Evolutionary conservation across 1,140 invertebrate species (phyloP).

Genomic region (Dendroctonus ponderosae): DNA sequence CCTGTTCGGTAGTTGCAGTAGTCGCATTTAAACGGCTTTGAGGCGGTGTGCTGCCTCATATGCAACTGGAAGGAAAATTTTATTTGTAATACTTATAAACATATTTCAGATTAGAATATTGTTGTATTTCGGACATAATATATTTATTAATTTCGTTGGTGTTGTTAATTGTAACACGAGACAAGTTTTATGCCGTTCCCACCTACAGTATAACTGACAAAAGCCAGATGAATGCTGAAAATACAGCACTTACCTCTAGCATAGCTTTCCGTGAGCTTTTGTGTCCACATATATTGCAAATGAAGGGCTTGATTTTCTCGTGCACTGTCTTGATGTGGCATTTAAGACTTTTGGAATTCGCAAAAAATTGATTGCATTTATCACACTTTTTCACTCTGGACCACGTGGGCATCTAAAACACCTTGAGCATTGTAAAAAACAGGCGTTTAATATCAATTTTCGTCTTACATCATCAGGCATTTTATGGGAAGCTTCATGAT

Average conservation of each 20-base stretch:
- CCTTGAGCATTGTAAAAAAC: background rate
- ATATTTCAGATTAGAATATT: too few species aligned
- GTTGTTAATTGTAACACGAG: too few species aligned
- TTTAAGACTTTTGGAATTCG: constrained; percentile 71
- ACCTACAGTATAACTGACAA: too few species aligned
- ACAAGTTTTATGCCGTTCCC: too few species aligned
- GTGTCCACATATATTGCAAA: constrained; percentile 75
- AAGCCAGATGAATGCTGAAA: too few species aligned
- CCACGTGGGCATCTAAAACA: constrained; percentile 52
- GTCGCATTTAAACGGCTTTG: constrained; percentile 71
- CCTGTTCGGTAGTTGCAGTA: constrained; percentile 67
- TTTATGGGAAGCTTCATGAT: constrained; percentile 61
- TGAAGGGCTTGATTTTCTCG: constrained; percentile 72
- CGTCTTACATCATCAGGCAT: constrained; percentile 49
- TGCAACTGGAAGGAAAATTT: constrained; percentile 49
- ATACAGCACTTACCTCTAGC: constrained; percentile 56
- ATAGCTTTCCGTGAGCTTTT: constrained; percentile 67
- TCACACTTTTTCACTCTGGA: constrained; percentile 68
- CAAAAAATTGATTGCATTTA: constrained; percentile 67
- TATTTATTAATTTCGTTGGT: too few species aligned
- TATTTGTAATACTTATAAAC: too few species aligned
- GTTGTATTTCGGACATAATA: too few species aligned
- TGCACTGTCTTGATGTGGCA: constrained; percentile 78
- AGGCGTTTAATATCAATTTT: background rate
- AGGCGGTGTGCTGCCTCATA: constrained; percentile 69